Evolutionary conservation across 2,888 invertebrate species (phyloP).

Genomic region (Marronus borbonicus): DNA sequence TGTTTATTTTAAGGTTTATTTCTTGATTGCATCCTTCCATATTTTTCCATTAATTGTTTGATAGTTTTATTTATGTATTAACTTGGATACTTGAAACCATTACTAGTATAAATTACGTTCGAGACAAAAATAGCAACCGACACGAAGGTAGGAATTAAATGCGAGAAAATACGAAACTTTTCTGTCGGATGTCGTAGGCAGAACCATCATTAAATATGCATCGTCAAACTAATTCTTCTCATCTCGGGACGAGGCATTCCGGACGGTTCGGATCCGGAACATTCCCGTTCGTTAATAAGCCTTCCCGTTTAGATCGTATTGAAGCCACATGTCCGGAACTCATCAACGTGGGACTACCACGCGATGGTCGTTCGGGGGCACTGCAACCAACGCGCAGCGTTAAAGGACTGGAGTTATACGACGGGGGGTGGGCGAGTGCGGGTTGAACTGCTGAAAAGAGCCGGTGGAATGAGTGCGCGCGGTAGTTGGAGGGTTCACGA

Average conservation of each 20-base stretch:
- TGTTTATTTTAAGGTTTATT: no score
- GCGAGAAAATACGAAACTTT: conserved; percentile 1
- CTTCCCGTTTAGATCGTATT: conserved; percentile 52
- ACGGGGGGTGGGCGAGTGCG: conserved; percentile 14
- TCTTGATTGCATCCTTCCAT: no score
- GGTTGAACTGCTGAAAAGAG: conserved; percentile 34
- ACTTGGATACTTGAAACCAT: no score
- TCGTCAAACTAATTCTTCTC: conserved; percentile 40
- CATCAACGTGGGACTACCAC: conserved; percentile 54
- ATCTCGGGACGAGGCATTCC: conserved; percentile 38
- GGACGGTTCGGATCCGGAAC: conserved; percentile 49
- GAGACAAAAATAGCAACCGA: no score
- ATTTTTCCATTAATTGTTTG: no score
- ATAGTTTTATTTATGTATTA: no score
- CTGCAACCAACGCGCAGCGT: conserved; percentile 35
- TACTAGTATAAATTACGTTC: no score
- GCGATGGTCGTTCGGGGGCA: conserved; percentile 48
- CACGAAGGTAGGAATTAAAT: no score
- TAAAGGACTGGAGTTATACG: conserved; percentile 44
- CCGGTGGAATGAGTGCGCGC: conserved; percentile 37
- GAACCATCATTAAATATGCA: conserved; percentile 37
- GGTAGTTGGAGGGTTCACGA: conserved; percentile 51
- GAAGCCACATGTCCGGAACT: conserved; percentile 55
- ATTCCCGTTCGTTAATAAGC: conserved; percentile 52
- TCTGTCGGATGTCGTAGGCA: conserved; percentile 16